phyloP scores from a whole-genome alignment of 2,113 vertebrate genomes.

The Clarias magur region DNA sequence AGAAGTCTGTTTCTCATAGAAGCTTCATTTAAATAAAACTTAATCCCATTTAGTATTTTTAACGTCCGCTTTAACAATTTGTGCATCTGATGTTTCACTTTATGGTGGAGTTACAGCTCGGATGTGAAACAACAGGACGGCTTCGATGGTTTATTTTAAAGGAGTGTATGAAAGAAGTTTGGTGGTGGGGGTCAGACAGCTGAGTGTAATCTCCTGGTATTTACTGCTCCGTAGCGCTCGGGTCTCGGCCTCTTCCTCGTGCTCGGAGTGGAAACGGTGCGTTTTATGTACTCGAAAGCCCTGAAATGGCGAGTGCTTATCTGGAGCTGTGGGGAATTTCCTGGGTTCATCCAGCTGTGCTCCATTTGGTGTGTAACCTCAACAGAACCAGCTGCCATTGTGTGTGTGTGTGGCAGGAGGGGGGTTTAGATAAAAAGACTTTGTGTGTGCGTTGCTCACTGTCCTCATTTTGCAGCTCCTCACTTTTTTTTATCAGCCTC shows the following conservation, averaged over 20 bases:
- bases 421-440: slow-evolving; percentile 35
- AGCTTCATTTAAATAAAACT: background rate
- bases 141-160: background rate
- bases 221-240: slow-evolving; percentile 35
- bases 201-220: slow-evolving; percentile 50
- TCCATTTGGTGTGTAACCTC: slow-evolving; percentile 62
- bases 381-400: slow-evolving; percentile 69
- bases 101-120: background rate
- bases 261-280: slow-evolving; percentile 56
- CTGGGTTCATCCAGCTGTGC: slow-evolving; percentile 68
- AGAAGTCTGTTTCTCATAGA: background rate
- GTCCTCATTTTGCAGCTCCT: slow-evolving; percentile 7
- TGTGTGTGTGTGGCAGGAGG: slow-evolving; percentile 33
- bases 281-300: slow-evolving; percentile 61
- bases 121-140: background rate
- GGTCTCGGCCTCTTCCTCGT: slow-evolving; percentile 45
- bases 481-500: background rate
- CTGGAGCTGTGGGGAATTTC: slow-evolving; percentile 72
- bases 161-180: slow-evolving; percentile 16
- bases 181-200: background rate
- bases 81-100: background rate
- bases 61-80: background rate
- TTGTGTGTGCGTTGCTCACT: slow-evolving; percentile 2
- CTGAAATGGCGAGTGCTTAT: slow-evolving; percentile 65
- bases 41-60: background rate